Percentiles rank a stretch among this genome's conserved stretches.
Conservation (phyloP, 1,140 invertebrate species). For the Temnothorax nylanderi region DNA sequence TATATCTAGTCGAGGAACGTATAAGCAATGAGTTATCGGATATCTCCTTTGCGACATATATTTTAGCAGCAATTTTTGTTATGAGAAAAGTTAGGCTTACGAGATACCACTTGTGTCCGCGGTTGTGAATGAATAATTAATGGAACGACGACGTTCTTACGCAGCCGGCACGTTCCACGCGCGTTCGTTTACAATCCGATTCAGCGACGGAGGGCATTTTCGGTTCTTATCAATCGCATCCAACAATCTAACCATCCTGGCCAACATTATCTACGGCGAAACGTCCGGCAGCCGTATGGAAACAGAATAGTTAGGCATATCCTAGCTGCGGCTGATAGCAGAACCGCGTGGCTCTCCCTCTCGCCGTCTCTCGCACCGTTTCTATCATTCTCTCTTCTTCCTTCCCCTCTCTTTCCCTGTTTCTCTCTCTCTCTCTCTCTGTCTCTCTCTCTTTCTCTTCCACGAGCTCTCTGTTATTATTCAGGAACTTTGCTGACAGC, state of each 20-base stretch:
- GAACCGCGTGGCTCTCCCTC: slow-evolving; percentile 73
- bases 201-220: slow-evolving; percentile 63
- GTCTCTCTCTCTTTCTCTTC: slow-evolving; percentile 64
- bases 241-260: slow-evolving; percentile 72
- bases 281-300: slow-evolving; percentile 82
- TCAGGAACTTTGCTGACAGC: slow-evolving; percentile 86
- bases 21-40: slow-evolving; percentile 15
- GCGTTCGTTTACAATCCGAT: slow-evolving; percentile 19
- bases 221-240: slow-evolving; percentile 61
- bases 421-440: neutral
- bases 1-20: neutral
- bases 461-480: slow-evolving; percentile 82
- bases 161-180: neutral
- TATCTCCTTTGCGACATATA: neutral
- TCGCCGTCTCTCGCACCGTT: neutral
- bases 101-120: neutral
- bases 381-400: slow-evolving; percentile 35
- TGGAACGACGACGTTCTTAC: neutral
- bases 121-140: slow-evolving; percentile 15
- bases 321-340: slow-evolving; percentile 82
- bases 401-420: slow-evolving; percentile 12
- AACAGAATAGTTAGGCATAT: slow-evolving; percentile 84
- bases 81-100: neutral
- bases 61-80: neutral
- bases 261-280: slow-evolving; percentile 81